Evolutionary conservation across 2,888 invertebrate species (phyloP), one percentile per base, ranked within the genome.

Genomic region (Drosophila yooni): DNA sequence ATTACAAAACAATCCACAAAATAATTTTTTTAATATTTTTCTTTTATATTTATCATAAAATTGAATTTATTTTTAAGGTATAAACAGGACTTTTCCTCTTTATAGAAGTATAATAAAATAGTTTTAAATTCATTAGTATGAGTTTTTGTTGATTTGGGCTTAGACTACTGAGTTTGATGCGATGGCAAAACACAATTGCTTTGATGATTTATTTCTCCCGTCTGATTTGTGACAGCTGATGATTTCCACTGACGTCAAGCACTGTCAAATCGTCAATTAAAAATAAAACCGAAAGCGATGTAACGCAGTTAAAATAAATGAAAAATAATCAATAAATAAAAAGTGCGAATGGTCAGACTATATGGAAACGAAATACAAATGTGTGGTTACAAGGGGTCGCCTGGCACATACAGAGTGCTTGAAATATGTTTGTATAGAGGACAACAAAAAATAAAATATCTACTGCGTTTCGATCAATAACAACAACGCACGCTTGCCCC

Each of bases 201-300:
- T n/a, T 21, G 48, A 34, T 70, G 62, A 71, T 71, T 70, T 70
- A 70, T 58, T 58, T 54, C 34, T 54, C 33, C 40, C 38, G 57
- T 48, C 29, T 34, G 51, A 48, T 46, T 38, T 34, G 59, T 25
- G 25, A 34, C 51, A 61, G 43, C 59, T 51, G 63, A 46, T 60
- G 25, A 54, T 58, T 31, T 54, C 52, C 33, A 43, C 13, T 90
- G 76, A 88, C 79, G 80, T 89, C 89, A 82, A 81, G 77, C 77
- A 74, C 21, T 25, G 46, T 46, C 46, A 15, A 15, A 25, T 46
- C 76, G 72, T 74, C 59, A 82, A 74, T 79, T 66, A 81, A 63
- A 70, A 68, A 38, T 54, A 58, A 61, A 60, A 57, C 61, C 70
- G 21, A 66, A 65, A 63, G 29, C 38, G 43, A 57, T 64, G 54